Evolutionary conservation across 1,140 invertebrate genomes (phyloP), one percentile per base, ranked within the genome.

Genomic region (Lerema accius): DNA sequence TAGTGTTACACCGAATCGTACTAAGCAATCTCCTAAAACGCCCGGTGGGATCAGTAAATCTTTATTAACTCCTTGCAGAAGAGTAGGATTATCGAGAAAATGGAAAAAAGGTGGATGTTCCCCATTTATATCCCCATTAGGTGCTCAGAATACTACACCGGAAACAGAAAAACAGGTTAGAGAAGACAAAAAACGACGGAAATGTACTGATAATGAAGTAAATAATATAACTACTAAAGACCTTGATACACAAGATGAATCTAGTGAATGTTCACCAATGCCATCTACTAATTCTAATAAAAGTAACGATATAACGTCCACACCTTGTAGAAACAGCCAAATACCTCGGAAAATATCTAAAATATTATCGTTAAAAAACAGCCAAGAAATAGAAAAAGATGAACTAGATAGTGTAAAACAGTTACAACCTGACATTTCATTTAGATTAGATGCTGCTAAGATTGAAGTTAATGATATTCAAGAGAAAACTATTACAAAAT

Each of bases 1-100:
- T 10, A 23, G 14, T 58, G 15, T 4, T 7, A 19, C 55, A 35
- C 15, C 42, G 15, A 37, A 7, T 35, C 13, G 1, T 26, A 73
- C 51, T 28, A 72, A 73, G 14, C 72, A 82, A 28, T 85, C 87
- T 3, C 84, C 87, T 7, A 88, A 89, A 71, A 90, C 87, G 9
- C 83, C 85, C 4, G 87, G 85, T 43, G 87, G 87, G 11, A 90
- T 90, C 3, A 88, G 85, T 60, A 90, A 86, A 56, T 81, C 83
- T 2, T 73, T 84, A 19, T 61, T 90, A 28, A 90, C 87, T 49
- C 86, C 87, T 49, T 85, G 83, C 49, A 69, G 87, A 68, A 66
- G 87, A 66, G 67, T 90, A 17, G 87, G 87, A 13, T 66, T 90
- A 14, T 89, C 85, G 11, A 79, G 84, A 11, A 88, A 86, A 45